Percentiles rank a stretch among this genome's conserved stretches.
Evolutionary conservation across 2,888 invertebrate genomes (phyloP).

Genomic region (Apotomis betuletana): DNA sequence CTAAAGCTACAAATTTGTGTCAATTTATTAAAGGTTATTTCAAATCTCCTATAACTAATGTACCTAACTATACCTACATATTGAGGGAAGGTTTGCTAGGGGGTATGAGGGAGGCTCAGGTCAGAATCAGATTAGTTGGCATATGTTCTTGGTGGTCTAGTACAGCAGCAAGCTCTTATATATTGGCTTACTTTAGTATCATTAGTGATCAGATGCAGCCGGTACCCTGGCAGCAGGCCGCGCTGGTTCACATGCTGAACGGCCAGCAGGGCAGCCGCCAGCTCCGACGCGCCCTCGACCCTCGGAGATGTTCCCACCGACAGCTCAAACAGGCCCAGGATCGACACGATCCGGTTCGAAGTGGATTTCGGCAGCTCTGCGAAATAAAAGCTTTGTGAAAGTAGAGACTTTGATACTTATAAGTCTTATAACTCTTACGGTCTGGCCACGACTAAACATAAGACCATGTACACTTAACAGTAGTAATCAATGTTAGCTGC

Average conservation of each 20-base stretch:
- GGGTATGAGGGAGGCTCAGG: no score
- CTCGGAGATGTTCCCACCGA: slow-evolving; percentile 86
- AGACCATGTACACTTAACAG: no score
- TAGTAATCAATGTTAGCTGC: no score
- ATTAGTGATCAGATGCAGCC: slow-evolving; percentile 89
- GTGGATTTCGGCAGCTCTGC: slow-evolving; percentile 59
- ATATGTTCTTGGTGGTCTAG: background rate
- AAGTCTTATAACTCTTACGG: no score
- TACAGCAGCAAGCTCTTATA: background rate
- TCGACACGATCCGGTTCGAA: slow-evolving; percentile 82
- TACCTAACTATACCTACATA: no score
- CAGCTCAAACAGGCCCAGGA: slow-evolving; percentile 92
- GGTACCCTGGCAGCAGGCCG: slow-evolving; percentile 88
- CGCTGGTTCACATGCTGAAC: slow-evolving; percentile 90
- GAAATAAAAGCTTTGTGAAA: slow-evolving; percentile 17
- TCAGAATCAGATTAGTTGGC: no score
- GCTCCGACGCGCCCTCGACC: slow-evolving; percentile 88
- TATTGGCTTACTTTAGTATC: slow-evolving; percentile 89
- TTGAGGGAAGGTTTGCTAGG: no score
- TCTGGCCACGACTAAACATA: no score
- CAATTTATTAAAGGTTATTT: no score
- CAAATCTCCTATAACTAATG: no score
- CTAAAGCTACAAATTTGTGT: background rate
- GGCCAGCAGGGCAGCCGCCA: slow-evolving; percentile 91
- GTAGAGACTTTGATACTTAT: no score